These are phyloP conservation scores for Vultur gryphus DNA, from an alignment of 2,797 vertebrate genomes.

Conservation along the genomic window DNA sequence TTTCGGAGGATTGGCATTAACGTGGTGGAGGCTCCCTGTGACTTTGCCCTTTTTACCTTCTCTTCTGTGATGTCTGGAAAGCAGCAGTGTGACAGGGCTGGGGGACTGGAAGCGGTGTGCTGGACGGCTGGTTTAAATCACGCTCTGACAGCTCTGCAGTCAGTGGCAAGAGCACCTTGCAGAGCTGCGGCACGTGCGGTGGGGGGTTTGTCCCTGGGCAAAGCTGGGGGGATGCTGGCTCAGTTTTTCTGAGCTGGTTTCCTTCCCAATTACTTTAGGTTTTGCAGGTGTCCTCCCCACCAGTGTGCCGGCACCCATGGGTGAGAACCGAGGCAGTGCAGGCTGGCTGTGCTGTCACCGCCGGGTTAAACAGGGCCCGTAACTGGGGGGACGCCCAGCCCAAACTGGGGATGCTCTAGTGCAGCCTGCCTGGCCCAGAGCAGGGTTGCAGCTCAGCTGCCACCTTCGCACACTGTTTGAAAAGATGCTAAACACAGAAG, in stretches of 20 bases:
- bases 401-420: background rate
- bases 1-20: background rate
- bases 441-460: background rate
- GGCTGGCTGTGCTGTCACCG: no score
- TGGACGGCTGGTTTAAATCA: background rate
- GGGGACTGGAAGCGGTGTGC: background rate
- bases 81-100: background rate
- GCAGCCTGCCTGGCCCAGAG: background rate
- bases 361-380: no score
- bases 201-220: no score
- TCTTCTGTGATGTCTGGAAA: background rate
- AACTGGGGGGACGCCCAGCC: background rate
- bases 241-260: background rate
- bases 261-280: background rate
- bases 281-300: background rate
- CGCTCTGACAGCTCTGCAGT: background rate
- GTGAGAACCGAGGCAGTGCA: background rate
- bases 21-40: background rate
- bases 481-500: background rate
- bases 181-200: accelerated
- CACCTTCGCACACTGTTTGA: background rate
- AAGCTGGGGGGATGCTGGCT: background rate
- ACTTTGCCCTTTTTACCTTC: background rate
- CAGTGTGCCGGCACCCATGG: accelerated
- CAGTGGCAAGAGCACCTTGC: background rate